Percentiles rank a stretch among this genome's conserved stretches.
Conservation (phyloP, 2,113 vertebrate genomes). For the Tylochromis polylepis region DNA sequence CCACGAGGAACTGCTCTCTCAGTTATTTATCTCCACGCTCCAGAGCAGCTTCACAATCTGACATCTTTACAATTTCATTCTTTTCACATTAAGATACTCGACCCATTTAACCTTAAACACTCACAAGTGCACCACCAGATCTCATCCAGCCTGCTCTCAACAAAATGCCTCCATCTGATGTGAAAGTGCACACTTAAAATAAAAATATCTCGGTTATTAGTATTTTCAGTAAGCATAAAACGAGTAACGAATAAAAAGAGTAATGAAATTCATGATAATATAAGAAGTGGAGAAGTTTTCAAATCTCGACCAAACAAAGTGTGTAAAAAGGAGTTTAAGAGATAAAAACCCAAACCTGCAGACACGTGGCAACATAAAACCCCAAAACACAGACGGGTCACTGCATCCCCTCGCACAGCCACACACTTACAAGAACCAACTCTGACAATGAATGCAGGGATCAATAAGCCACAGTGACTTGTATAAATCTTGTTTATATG, state of each 20-base stretch:
- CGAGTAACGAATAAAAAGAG: background rate
- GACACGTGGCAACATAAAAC: background rate
- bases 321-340: background rate
- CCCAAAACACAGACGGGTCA: background rate
- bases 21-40: background rate
- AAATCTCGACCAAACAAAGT: background rate
- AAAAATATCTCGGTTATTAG: background rate
- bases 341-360: background rate
- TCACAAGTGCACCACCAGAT: background rate
- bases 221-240: background rate
- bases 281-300: background rate
- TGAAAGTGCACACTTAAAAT: background rate
- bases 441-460: constrained; percentile 32
- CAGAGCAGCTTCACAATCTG: background rate
- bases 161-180: background rate
- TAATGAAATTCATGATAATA: background rate
- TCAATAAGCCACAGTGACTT: constrained; percentile 61
- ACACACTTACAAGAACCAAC: constrained; percentile 8
- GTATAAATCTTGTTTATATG: constrained; percentile 73
- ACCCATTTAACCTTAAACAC: background rate
- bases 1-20: background rate
- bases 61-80: background rate
- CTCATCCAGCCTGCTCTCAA: background rate
- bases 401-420: background rate
- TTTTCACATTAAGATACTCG: background rate